Conservation (phyloP, 2,797 vertebrate genomes). For the Rhodeus uyekii region DNA sequence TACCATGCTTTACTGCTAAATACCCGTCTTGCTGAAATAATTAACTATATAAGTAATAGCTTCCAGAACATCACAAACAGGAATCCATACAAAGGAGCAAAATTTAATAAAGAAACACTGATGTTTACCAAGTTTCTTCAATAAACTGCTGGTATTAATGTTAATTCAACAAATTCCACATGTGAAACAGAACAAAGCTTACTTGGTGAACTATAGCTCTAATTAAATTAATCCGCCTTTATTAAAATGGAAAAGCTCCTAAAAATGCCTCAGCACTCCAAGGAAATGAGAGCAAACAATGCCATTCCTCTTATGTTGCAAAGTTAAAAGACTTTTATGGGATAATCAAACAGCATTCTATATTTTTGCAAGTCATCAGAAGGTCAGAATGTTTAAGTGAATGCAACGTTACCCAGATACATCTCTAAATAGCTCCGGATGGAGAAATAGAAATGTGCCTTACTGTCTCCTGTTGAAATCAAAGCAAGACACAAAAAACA, state of each 20-base stretch:
- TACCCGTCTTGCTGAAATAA: not conserved
- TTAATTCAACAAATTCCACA: conserved; percentile 2
- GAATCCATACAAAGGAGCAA: not conserved
- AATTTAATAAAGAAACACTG: conserved; percentile 14
- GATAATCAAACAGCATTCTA: conserved; percentile 21
- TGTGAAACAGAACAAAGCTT: not conserved
- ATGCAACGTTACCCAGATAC: not conserved
- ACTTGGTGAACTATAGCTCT: conserved; percentile 16
- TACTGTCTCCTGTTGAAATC: not conserved
- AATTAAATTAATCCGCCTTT: conserved; percentile 40
- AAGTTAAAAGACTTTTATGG: conserved; percentile 16
- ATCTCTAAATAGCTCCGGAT: not conserved
- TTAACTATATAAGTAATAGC: not conserved
- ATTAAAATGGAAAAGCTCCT: conserved; percentile 36
- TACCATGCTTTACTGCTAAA: not conserved
- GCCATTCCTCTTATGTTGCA: not conserved
- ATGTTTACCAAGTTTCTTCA: conserved; percentile 36
- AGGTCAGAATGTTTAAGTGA: conserved; percentile 6
- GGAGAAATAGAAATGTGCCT: not conserved
- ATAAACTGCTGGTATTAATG: conserved; percentile 29
- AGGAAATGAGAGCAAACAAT: conserved; percentile 32
- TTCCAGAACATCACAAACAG: not conserved
- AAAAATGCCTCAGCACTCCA: conserved; percentile 19
- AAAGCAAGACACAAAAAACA: not conserved
- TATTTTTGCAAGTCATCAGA: conserved; percentile 2